Evolutionary conservation across 2,797 vertebrate genomes (phyloP).

Genomic region (Anableps anableps): DNA sequence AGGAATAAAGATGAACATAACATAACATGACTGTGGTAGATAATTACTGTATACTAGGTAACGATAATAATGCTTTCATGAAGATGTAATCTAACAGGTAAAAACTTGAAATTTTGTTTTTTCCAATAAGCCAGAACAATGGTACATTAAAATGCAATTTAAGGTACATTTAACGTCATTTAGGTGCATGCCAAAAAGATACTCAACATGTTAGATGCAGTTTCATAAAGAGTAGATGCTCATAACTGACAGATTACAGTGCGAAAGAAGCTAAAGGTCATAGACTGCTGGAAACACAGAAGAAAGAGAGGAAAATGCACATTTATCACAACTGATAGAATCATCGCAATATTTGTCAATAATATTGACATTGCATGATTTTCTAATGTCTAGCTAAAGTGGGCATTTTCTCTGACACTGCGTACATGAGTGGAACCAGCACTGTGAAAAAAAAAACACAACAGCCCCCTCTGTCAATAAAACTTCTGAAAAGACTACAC

Average conservation of each 20-base stretch:
- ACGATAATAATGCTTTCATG: background rate
- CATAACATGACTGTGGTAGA: background rate
- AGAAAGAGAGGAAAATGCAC: background rate
- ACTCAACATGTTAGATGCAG: background rate
- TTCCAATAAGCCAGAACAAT: background rate
- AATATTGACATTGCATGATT: background rate
- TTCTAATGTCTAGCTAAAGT: background rate
- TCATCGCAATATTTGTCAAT: background rate
- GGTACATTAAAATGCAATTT: background rate
- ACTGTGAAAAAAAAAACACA: background rate
- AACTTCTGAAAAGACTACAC: background rate
- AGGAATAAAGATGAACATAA: constrained; percentile 11
- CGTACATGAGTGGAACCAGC: background rate
- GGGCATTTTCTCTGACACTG: background rate
- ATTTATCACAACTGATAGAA: background rate
- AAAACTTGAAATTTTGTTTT: background rate
- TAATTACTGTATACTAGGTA: background rate
- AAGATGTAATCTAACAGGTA: background rate
- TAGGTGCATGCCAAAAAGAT: background rate
- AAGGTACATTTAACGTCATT: background rate
- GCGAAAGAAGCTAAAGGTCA: background rate
- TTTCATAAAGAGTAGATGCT: background rate
- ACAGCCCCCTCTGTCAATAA: background rate
- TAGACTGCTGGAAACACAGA: background rate
- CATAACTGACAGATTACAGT: background rate